Conservation (phyloP, 2,113 vertebrate species). For the Lanius ludovicianus region DNA sequence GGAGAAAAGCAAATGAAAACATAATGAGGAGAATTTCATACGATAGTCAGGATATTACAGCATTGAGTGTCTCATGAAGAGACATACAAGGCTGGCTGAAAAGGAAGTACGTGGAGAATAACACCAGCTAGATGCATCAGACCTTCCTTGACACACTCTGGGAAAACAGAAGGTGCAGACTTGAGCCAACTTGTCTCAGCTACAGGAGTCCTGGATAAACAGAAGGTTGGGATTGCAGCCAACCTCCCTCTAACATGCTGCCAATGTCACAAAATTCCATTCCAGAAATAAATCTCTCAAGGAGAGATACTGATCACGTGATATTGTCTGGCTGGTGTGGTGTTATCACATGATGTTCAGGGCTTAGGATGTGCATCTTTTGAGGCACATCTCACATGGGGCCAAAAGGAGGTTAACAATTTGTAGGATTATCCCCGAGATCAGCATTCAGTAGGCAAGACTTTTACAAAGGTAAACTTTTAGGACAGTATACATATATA, state of each 20-base stretch:
- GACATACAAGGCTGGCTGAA: background rate
- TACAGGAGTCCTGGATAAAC: background rate
- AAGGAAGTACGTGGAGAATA: background rate
- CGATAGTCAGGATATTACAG: background rate
- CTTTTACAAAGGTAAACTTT: background rate
- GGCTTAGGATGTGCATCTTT: background rate
- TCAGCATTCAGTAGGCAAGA: background rate
- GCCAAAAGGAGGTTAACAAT: background rate
- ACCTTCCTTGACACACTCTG: background rate
- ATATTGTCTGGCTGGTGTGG: background rate
- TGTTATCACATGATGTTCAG: background rate
- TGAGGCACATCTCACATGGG: background rate
- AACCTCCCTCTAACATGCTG: background rate
- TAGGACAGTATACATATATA: background rate
- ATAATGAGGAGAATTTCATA: background rate
- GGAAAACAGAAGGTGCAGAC: slow-evolving; percentile 23
- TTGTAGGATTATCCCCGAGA: background rate
- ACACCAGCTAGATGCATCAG: background rate
- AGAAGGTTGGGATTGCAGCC: slow-evolving; percentile 30
- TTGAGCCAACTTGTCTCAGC: slow-evolving; percentile 18
- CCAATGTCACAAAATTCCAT: background rate
- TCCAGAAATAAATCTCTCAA: slow-evolving; percentile 31
- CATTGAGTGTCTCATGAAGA: background rate
- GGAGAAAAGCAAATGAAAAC: background rate
- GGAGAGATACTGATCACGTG: background rate